phyloP scores from a whole-genome alignment of 1,140 invertebrate genomes.

The Branchinecta lindahli region DNA sequence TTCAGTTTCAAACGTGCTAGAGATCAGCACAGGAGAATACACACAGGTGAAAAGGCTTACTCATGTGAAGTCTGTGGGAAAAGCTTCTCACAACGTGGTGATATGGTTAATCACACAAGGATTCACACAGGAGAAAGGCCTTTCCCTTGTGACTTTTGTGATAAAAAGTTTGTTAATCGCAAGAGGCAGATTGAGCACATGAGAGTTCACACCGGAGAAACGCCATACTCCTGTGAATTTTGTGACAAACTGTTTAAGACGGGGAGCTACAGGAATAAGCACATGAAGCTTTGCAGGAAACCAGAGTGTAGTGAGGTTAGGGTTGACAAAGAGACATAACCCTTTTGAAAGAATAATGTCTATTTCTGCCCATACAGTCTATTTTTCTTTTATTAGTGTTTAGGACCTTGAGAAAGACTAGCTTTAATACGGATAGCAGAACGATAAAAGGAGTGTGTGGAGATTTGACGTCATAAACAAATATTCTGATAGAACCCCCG shows the following conservation, averaged over 20 bases:
- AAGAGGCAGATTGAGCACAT: conserved; percentile 58
- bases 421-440: too few species aligned
- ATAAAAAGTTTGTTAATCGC: conserved; percentile 53
- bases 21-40: conserved; percentile 57
- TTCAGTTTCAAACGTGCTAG: conserved; percentile 59
- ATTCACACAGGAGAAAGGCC: conserved; percentile 63
- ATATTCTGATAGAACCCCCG: too few species aligned
- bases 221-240: conserved; percentile 88
- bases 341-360: too few species aligned
- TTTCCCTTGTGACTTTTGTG: conserved; percentile 54
- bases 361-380: too few species aligned
- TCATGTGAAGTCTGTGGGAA: conserved; percentile 97
- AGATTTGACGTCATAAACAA: too few species aligned
- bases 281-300: neutral
- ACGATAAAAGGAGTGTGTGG: too few species aligned
- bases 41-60: conserved; percentile 97
- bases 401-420: too few species aligned
- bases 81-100: conserved; percentile 87
- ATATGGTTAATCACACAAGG: conserved; percentile 43
- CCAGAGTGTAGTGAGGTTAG: too few species aligned
- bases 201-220: conserved; percentile 65
- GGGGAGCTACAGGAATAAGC: neutral
- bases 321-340: too few species aligned
- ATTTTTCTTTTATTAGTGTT: too few species aligned
- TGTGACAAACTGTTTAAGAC: conserved; percentile 82